phyloP scores from a whole-genome alignment of 2,797 vertebrate genomes.

The Chanos chanos region DNA sequence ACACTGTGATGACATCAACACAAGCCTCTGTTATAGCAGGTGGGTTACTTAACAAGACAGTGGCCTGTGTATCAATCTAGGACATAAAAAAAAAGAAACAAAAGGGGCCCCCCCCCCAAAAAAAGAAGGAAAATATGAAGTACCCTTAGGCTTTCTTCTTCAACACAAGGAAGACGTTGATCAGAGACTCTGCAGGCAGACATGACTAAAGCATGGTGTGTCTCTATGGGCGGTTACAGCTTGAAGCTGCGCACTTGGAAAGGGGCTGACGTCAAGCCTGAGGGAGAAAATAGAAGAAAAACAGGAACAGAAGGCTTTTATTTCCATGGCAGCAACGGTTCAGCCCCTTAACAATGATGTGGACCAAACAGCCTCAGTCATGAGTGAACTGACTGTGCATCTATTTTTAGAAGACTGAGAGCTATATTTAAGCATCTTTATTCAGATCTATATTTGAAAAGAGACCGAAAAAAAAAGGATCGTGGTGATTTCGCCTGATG shows the following conservation, averaged over 20 bases:
- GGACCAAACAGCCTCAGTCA: conserved; percentile 28
- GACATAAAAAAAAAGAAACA: conserved; percentile 8
- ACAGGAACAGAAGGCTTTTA: conserved; percentile 41
- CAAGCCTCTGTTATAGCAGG: not conserved
- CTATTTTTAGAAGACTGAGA: conserved; percentile 35
- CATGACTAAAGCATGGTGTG: conserved; percentile 28
- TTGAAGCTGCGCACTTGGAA: conserved; percentile 22
- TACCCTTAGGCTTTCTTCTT: not conserved
- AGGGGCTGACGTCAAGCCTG: conserved; percentile 33
- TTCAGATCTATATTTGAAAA: conserved; percentile 10
- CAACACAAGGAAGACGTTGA: conserved; percentile 17
- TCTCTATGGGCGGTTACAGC: not conserved
- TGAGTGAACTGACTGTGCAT: conserved; percentile 29
- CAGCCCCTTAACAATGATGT: conserved; percentile 17
- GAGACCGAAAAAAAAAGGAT: conserved; percentile 13
- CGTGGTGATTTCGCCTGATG: too few species aligned
- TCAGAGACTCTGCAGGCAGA: conserved; percentile 8
- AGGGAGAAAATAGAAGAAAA: conserved; percentile 30
- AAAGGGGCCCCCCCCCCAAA: too few species aligned
- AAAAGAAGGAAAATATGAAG: conserved; percentile 12
- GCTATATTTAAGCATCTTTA: conserved; percentile 30
- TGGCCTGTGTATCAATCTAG: conserved; percentile 6
- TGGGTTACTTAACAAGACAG: conserved; percentile 14
- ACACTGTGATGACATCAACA: conserved; percentile 13
- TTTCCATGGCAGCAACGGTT: conserved; percentile 37